Evolutionary conservation across 2,797 vertebrate species (phyloP).

Genomic region (Diplodus sargus): DNA sequence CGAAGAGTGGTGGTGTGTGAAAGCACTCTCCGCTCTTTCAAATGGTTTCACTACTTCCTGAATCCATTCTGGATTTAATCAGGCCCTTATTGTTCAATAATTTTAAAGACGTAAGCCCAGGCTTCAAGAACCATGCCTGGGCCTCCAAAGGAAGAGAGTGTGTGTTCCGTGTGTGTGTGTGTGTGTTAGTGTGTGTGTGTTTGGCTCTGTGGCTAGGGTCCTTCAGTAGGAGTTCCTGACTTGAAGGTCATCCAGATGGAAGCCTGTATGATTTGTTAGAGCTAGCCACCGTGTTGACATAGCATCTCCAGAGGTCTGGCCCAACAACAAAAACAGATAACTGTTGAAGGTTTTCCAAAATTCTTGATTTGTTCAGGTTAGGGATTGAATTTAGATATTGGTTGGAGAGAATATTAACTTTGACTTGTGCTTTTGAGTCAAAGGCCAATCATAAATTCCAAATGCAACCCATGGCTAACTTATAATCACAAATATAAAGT

Average conservation of each 20-base stretch:
- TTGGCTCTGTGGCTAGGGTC: conserved; percentile 22
- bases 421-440: background rate
- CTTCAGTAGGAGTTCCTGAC: conserved; percentile 45
- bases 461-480: background rate
- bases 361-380: conserved; percentile 33
- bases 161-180: conserved; percentile 29
- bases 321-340: conserved; percentile 62
- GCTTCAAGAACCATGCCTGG: conserved; percentile 38
- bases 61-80: conserved; percentile 63
- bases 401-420: background rate
- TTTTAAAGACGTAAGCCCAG: conserved; percentile 50
- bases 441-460: background rate
- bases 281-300: conserved; percentile 41
- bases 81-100: conserved; percentile 49
- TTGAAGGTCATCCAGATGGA: conserved; percentile 61
- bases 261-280: conserved; percentile 52
- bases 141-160: conserved; percentile 32
- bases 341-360: conserved; percentile 24
- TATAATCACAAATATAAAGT: conserved; percentile 3
- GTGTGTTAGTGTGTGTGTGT: conserved; percentile 29
- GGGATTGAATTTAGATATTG: conserved; percentile 28
- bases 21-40: conserved; percentile 50
- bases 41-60: conserved; percentile 58
- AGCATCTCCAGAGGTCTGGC: conserved; percentile 45
- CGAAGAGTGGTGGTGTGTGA: conserved; percentile 54